Base-by-base conservation (phyloP, 2,113 vertebrate genomes). In the Monarcha castaneiventris region DNA sequence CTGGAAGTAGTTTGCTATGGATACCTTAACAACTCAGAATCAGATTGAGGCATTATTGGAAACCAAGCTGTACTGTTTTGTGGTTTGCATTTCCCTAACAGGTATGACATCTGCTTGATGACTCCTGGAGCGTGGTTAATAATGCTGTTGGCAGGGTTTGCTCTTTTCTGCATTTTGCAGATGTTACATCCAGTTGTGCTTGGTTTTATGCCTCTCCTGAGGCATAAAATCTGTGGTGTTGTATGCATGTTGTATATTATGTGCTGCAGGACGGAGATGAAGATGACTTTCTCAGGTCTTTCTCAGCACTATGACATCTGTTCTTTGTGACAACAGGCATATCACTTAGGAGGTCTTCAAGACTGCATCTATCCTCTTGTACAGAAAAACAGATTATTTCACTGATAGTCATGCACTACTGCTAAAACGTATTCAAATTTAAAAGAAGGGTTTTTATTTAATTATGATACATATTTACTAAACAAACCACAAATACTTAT, bases 101-200 rank as follows among this genome's bases (percentile, higher is more conserved):
- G 37, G 33, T 85, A 91, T 58, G 67, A 85, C 89, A 96, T 89
- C 77, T 95, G 91, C 66, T 76, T 66, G 33, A 78, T 80, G 81
- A 80, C 51, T 96, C 37, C 13, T 85, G 74, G 62, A 95, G n/a
- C 6, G 16, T 10, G 2, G 72, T 84, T 94, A 93, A 91, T 93
- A 84, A 87, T 17, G 41, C 18, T 93, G 49, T 56, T 94, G 91
- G 69, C 71, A 94, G 41, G 15, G 75, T 79, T 87, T 88, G 27
- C 51, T 76, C 33, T 81, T 51, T 93, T 39, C 77, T 95, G 71
- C 21, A 9, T 90, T 96, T 94, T 96, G 90, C 93, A 94, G 89
- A 93, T 96, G 89, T 97, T 96, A 21, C 9, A 80, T 91, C 52
- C 64, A 89, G 48, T 48, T 64, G 39, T 81, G 72, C 1, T 35